Conservation (phyloP, 1,140 invertebrate species). For the Neelides sp. region DNA sequence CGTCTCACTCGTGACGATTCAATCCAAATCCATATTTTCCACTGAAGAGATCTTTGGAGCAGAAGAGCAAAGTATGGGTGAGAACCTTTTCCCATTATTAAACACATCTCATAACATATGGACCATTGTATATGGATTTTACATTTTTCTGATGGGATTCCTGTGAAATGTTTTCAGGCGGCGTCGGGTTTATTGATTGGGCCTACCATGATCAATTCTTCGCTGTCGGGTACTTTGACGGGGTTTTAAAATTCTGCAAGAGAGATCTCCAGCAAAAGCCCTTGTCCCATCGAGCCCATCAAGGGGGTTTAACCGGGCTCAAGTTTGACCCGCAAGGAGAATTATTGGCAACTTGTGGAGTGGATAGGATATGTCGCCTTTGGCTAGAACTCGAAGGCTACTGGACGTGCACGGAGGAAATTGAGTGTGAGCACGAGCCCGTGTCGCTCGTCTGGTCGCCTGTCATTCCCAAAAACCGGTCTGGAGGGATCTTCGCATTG, state of each 20-base stretch:
- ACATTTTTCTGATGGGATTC: not conserved
- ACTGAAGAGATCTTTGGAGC: slow-evolving; percentile 13
- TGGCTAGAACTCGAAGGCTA: slow-evolving; percentile 36
- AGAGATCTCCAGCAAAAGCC: slow-evolving; percentile 6
- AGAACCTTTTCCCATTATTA: not conserved
- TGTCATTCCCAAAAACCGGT: slow-evolving; percentile 34
- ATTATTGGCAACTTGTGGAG: slow-evolving; percentile 41
- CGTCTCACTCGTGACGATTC: slow-evolving; percentile 35
- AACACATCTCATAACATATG: not conserved
- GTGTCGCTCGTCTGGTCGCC: slow-evolving; percentile 41
- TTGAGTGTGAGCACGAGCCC: slow-evolving; percentile 38
- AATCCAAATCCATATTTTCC: slow-evolving; percentile 32
- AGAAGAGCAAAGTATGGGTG: slow-evolving; percentile 14
- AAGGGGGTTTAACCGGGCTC: slow-evolving; percentile 37
- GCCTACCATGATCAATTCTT: slow-evolving; percentile 13
- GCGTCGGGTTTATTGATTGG: slow-evolving; percentile 18
- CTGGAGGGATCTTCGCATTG: slow-evolving; percentile 37
- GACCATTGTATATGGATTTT: not conserved
- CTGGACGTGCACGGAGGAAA: slow-evolving; percentile 35
- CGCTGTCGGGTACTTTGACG: slow-evolving; percentile 14
- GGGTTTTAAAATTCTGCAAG: slow-evolving; percentile 14
- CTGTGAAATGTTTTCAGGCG: slow-evolving; percentile 5
- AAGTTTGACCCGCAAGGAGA: slow-evolving; percentile 43
- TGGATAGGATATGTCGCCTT: slow-evolving; percentile 37
- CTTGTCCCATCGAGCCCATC: slow-evolving; percentile 16